A percentile compares a stretch with the other conserved stretches of the same genome.
phyloP scores from a whole-genome alignment of 1,140 invertebrate species.

The Bilobella aurantiaca region DNA sequence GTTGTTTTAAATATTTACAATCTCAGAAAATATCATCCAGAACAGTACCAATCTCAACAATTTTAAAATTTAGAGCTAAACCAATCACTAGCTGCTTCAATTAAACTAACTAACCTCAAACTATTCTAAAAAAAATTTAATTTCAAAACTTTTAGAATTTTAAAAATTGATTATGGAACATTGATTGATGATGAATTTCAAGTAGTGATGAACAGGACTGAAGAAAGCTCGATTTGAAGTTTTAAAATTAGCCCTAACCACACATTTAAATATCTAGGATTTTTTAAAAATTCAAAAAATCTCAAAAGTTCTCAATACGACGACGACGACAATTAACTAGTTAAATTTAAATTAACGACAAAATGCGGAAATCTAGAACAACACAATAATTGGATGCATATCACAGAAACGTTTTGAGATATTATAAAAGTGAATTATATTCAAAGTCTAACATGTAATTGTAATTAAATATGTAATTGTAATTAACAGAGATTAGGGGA shows the following conservation, averaged over 20 bases:
- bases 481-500: not conserved
- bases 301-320: not conserved
- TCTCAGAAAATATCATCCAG: slow-evolving; percentile 8
- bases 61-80: not conserved
- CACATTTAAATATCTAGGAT: no score
- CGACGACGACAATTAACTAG: not conserved
- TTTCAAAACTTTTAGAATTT: not conserved
- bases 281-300: no score
- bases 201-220: no score
- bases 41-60: not conserved
- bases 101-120: not conserved
- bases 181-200: no score
- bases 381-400: not conserved
- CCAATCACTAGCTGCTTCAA: not conserved
- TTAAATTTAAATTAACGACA: not conserved
- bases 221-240: no score
- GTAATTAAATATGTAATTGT: not conserved
- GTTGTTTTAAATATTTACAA: not conserved
- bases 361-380: not conserved
- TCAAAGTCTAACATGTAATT: not conserved
- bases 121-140: not conserved
- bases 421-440: not conserved
- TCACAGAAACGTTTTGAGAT: slow-evolving; percentile 2
- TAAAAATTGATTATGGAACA: no score
- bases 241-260: no score